Evolutionary conservation across 2,888 invertebrate species (phyloP).

Genomic region (Leucania comma): DNA sequence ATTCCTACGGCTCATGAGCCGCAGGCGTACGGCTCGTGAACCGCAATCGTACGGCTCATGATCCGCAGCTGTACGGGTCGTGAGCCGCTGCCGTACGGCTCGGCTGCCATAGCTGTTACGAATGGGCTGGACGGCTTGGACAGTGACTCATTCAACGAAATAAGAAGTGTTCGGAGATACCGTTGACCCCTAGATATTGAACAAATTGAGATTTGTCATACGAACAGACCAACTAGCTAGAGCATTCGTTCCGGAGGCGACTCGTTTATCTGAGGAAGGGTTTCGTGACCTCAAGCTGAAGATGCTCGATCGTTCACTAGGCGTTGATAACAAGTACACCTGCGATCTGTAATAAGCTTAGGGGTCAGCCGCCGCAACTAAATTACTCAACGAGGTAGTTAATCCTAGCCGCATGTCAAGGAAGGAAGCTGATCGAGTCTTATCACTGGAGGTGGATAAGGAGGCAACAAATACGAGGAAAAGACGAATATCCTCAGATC

Average conservation of each 20-base stretch:
- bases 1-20: not conserved
- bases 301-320: slow-evolving; percentile 35
- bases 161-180: slow-evolving; percentile 36
- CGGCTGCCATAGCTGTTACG: not conserved
- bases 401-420: too few relatives aligned
- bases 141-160: slow-evolving; percentile 16
- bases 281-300: slow-evolving; percentile 31
- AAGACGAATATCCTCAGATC: slow-evolving; percentile 14
- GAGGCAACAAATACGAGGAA: not conserved
- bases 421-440: too few relatives aligned
- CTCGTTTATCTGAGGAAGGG: slow-evolving; percentile 40
- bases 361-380: slow-evolving; percentile 41
- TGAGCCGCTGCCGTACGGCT: slow-evolving; percentile 14
- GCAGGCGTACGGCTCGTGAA: slow-evolving; percentile 8
- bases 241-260: slow-evolving; percentile 40
- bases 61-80: slow-evolving; percentile 12
- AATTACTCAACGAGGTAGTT: not conserved
- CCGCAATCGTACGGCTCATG: slow-evolving; percentile 6
- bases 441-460: too few relatives aligned
- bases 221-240: slow-evolving; percentile 39
- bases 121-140: slow-evolving; percentile 41
- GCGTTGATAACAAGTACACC: slow-evolving; percentile 42
- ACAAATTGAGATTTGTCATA: slow-evolving; percentile 42
- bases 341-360: slow-evolving; percentile 36
- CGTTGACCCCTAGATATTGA: slow-evolving; percentile 32